Percentiles rank a stretch among this genome's conserved stretches.
These are phyloP conservation scores for Urechis unicinctus DNA, from an alignment of 2,888 invertebrate genomes.

Conservation along the genomic window DNA sequence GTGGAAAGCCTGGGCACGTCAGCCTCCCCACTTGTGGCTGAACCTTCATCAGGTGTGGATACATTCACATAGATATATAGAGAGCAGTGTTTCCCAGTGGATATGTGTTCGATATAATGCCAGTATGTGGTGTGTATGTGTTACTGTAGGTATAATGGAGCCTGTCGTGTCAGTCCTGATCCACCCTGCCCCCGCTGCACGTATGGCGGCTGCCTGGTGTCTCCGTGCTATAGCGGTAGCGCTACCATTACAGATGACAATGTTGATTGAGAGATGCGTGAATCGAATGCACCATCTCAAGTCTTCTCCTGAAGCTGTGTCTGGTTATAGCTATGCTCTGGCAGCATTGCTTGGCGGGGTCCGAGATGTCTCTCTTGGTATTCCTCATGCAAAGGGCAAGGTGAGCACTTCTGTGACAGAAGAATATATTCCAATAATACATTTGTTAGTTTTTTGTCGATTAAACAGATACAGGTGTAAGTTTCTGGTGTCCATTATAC, in stretches of 20 bases:
- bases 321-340: constrained; percentile 83
- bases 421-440: neutral
- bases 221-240: constrained; percentile 86
- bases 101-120: neutral
- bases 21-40: constrained; percentile 80
- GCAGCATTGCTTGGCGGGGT: constrained; percentile 85
- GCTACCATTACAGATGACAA: constrained; percentile 88
- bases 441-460: neutral
- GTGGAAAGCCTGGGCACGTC: constrained; percentile 90
- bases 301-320: constrained; percentile 67
- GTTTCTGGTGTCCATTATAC: no score
- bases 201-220: constrained; percentile 92
- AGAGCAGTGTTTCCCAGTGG: no score
- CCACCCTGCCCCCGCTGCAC: constrained; percentile 81
- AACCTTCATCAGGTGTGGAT: constrained; percentile 70
- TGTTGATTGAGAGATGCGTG: constrained; percentile 70
- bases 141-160: constrained; percentile 62
- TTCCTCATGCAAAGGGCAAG: constrained; percentile 95
- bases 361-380: constrained; percentile 64
- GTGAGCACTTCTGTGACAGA: constrained; percentile 51
- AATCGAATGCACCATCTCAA: constrained; percentile 61
- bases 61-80: neutral
- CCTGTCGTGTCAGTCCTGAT: constrained; percentile 77
- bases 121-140: neutral
- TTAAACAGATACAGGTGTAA: no score